Percentiles rank a stretch among this genome's conserved stretches.
Evolutionary conservation across 2,888 invertebrate genomes (phyloP).

Genomic region (Caenorhabditis uteleia): DNA sequence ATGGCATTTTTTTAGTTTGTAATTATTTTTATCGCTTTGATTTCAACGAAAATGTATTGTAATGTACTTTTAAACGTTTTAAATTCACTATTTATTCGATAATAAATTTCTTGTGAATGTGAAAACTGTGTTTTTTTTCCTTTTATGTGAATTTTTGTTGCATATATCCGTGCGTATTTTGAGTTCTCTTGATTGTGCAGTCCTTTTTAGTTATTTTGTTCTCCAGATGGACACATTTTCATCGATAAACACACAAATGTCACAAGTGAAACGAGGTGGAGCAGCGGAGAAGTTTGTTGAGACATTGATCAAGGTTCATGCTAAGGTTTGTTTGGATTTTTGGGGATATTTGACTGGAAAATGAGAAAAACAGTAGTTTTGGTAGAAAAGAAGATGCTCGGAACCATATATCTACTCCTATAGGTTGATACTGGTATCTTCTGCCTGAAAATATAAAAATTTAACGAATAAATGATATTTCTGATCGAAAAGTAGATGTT

Average conservation of each 20-base stretch:
- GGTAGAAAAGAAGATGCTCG: too few species aligned
- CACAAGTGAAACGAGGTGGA: slow-evolving; percentile 10
- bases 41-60: not conserved
- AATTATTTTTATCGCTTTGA: not conserved
- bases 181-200: not conserved
- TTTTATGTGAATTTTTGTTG: not conserved
- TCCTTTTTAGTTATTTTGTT: slow-evolving; percentile 1
- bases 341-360: not conserved
- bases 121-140: not conserved
- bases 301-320: slow-evolving; percentile 7
- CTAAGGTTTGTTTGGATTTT: not conserved
- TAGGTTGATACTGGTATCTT: too few species aligned
- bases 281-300: slow-evolving; percentile 31
- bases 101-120: not conserved
- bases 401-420: too few species aligned
- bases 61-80: not conserved
- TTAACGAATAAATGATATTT: too few species aligned
- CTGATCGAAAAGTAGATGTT: too few species aligned
- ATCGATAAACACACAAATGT: slow-evolving; percentile 23
- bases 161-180: not conserved
- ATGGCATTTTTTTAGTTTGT: too few species aligned
- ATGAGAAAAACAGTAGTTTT: not conserved
- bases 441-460: too few species aligned
- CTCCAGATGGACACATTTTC: not conserved
- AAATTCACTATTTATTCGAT: not conserved